Percentiles rank a stretch among this genome's conserved stretches.
These are phyloP conservation scores for Gymnosoma rotundatum DNA, from an alignment of 2,888 invertebrate genomes.

Conservation along the genomic window DNA sequence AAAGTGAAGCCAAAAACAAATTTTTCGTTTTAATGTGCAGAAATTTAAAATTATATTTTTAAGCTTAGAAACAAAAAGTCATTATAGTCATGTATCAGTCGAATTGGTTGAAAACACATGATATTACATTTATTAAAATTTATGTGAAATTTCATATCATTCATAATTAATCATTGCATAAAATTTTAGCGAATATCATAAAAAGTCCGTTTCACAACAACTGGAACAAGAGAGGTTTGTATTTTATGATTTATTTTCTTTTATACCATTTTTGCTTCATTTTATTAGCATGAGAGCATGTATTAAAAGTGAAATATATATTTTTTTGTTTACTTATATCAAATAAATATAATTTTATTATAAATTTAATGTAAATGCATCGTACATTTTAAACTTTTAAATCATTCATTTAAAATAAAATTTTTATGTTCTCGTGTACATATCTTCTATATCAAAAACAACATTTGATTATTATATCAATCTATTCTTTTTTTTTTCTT, in stretches of 20 bases:
- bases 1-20: too few relatives aligned
- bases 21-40: too few relatives aligned
- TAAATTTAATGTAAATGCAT: constrained; percentile 8
- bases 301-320: constrained; percentile 13
- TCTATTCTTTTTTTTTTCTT: constrained; percentile 18
- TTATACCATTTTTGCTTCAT: not conserved
- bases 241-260: constrained; percentile 29
- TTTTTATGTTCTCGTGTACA: not conserved
- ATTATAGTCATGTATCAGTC: too few relatives aligned
- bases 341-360: constrained; percentile 18
- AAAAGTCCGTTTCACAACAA: constrained; percentile 82
- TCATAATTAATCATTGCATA: constrained; percentile 23
- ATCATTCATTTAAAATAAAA: too few relatives aligned
- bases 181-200: constrained; percentile 83
- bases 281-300: not conserved
- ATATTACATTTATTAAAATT: not conserved
- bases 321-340: not conserved
- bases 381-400: not conserved
- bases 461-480: constrained; percentile 56
- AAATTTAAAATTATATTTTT: too few relatives aligned
- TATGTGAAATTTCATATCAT: not conserved
- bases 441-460: constrained; percentile 25
- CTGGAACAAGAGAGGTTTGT: constrained; percentile 74
- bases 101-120: not conserved
- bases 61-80: too few relatives aligned